Percentiles rank a stretch among this genome's conserved stretches.
phyloP scores from a whole-genome alignment of 2,888 invertebrate genomes.

The Leuctra nigra region DNA sequence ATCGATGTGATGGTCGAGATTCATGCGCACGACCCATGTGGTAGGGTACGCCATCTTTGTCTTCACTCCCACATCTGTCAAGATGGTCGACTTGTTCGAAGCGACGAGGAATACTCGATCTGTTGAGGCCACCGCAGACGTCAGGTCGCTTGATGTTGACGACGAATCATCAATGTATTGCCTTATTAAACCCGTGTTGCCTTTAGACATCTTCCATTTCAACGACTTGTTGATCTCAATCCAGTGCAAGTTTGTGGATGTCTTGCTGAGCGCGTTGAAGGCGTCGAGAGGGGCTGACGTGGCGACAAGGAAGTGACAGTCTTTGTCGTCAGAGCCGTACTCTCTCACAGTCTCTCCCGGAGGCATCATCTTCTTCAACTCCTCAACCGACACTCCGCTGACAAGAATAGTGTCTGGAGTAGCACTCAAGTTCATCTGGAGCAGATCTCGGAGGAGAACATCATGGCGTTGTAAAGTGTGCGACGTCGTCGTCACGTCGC shows the following conservation, averaged over 20 bases:
- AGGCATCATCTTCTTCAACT: too few relatives aligned
- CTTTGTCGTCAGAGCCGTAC: too few relatives aligned
- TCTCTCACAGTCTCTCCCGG: too few relatives aligned
- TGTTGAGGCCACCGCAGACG: background rate
- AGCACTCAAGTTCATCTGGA: too few relatives aligned
- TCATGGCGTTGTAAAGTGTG: background rate
- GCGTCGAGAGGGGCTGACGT: background rate
- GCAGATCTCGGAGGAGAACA: too few relatives aligned
- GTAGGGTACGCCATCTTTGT: background rate
- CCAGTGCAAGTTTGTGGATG: too few relatives aligned
- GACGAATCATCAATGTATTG: background rate
- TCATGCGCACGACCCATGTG: background rate
- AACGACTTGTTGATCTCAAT: too few relatives aligned
- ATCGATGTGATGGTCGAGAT: background rate
- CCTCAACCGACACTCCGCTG: too few relatives aligned
- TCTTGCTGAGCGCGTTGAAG: too few relatives aligned
- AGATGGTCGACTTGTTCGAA: background rate
- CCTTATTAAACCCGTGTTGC: background rate
- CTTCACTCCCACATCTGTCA: background rate
- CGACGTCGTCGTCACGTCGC: too few relatives aligned
- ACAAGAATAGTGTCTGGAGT: too few relatives aligned
- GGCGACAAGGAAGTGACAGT: too few relatives aligned
- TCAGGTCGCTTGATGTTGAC: background rate
- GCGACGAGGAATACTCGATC: background rate
- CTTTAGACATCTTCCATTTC: slow-evolving; percentile 2